Conservation (phyloP, 2,113 vertebrate genomes). For the Austrofundulus limnaeus region DNA sequence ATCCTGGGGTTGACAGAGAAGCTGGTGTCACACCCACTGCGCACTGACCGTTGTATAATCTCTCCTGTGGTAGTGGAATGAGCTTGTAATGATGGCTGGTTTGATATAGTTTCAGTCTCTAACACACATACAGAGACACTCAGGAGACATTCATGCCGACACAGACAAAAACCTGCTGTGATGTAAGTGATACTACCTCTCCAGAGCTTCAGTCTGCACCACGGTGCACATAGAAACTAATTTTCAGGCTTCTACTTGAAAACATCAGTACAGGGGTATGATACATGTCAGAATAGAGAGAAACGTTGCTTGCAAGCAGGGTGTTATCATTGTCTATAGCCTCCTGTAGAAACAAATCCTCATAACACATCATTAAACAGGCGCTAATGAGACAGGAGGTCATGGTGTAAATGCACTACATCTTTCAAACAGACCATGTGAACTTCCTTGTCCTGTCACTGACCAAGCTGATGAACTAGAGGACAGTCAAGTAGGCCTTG, state of each 20-base stretch:
- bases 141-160: conserved; percentile 46
- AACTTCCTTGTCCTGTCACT: not conserved
- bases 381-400: not conserved
- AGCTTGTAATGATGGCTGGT: conserved; percentile 70
- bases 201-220: conserved; percentile 46
- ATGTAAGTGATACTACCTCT: conserved; percentile 44
- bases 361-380: too few relatives aligned
- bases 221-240: conserved; percentile 9
- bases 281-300: too few relatives aligned
- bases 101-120: conserved; percentile 66
- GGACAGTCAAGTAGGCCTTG: not conserved
- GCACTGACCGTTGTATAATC: conserved; percentile 67
- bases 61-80: conserved; percentile 71
- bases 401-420: not conserved
- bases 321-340: not conserved
- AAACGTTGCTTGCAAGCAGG: too few relatives aligned
- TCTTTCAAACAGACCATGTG: not conserved
- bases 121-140: conserved; percentile 52
- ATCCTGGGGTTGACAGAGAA: conserved; percentile 54
- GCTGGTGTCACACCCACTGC: conserved; percentile 64
- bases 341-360: not conserved
- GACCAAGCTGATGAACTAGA: conserved; percentile 8
- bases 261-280: not conserved
- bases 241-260: not conserved
- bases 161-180: conserved; percentile 46